A percentile compares a stretch with the other conserved stretches of the same genome.
These are phyloP conservation scores for Catharus fuscescens DNA, from an alignment of 2,113 vertebrate genomes.

Conservation along the genomic window DNA sequence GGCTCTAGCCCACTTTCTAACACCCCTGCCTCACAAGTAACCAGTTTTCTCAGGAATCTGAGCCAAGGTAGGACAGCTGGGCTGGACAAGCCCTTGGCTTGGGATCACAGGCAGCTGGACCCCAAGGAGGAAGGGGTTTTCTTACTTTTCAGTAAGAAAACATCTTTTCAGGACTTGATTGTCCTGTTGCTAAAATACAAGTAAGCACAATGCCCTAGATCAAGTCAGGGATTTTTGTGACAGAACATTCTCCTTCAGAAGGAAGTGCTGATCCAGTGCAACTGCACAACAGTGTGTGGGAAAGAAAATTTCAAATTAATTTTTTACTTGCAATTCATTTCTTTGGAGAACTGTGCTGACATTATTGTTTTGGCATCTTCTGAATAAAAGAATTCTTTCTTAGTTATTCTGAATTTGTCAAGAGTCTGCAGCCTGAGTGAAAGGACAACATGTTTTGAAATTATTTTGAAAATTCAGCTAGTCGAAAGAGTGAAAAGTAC, in stretches of 20 bases:
- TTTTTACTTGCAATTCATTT: neutral
- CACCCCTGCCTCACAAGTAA: neutral
- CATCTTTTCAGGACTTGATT: neutral
- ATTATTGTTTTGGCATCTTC: conserved; percentile 35
- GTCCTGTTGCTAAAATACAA: neutral
- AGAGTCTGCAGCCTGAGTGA: neutral
- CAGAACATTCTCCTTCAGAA: neutral
- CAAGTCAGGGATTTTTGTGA: neutral
- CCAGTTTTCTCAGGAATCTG: neutral
- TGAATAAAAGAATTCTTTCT: neutral
- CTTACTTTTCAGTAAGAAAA: neutral
- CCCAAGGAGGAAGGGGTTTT: neutral
- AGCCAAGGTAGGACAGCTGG: neutral
- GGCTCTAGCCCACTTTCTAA: neutral
- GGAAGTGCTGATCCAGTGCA: neutral
- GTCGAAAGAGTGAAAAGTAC: neutral
- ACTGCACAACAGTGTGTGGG: neutral
- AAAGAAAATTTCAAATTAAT: neutral
- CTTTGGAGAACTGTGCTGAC: neutral
- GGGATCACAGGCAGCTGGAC: neutral
- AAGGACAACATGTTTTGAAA: neutral
- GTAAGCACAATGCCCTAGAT: neutral
- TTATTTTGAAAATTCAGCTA: neutral
- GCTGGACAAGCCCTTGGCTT: neutral
- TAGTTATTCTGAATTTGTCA: neutral